These are phyloP conservation scores for Battus philenor DNA, from an alignment of 1,140 invertebrate species.

Conservation along the genomic window DNA sequence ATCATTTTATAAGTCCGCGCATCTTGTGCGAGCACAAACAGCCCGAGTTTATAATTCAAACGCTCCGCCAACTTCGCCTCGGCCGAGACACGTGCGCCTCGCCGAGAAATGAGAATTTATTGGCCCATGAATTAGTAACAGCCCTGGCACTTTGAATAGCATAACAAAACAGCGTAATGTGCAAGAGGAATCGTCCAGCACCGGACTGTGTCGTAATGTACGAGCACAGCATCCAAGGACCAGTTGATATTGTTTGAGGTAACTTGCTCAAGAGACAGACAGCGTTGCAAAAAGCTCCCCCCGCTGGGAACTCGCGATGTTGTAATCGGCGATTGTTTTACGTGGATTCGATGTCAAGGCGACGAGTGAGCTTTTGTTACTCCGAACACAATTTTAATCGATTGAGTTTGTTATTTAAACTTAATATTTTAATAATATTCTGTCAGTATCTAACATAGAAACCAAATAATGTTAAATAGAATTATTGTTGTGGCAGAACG, in stretches of 20 bases:
- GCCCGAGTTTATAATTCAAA: constrained; percentile 12
- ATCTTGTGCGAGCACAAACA: constrained; percentile 4
- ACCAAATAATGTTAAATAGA: no score
- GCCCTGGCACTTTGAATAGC: constrained; percentile 10
- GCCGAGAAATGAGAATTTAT: constrained; percentile 11
- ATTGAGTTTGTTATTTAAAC: no score
- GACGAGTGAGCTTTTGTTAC: constrained; percentile 11
- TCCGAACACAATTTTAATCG: neutral
- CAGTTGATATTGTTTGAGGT: neutral
- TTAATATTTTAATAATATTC: no score
- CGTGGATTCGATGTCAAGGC: constrained; percentile 20
- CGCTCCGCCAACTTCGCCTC: neutral
- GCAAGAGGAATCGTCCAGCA: constrained; percentile 2
- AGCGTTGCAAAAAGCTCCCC: constrained; percentile 32
- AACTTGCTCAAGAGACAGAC: constrained; percentile 8
- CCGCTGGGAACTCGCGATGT: constrained; percentile 28
- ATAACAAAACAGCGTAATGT: constrained; percentile 6
- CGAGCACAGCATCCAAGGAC: neutral
- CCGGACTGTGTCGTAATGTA: neutral
- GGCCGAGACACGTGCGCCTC: constrained; percentile 3
- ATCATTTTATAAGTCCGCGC: constrained; percentile 6
- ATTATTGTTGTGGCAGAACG: no score
- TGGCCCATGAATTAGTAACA: constrained; percentile 10
- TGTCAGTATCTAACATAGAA: no score
- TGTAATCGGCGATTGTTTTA: constrained; percentile 35